A percentile compares a stretch with the other conserved stretches of the same genome.
Conservation (phyloP, 2,797 vertebrate species). For the Babyrousa celebensis region DNA sequence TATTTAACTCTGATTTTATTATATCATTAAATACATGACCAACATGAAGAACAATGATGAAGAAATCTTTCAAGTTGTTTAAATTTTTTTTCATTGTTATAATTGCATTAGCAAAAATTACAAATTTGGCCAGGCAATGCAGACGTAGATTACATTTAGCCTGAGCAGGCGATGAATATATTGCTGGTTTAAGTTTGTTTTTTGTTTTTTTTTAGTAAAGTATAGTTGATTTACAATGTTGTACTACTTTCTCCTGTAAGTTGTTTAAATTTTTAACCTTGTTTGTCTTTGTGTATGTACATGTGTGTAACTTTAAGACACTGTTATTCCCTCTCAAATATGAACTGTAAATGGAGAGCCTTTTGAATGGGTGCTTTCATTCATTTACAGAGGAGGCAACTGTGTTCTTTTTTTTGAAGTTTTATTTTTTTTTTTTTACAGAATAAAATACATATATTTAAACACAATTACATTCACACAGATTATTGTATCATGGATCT, state of each 20-base stretch:
- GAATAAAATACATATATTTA: too few species aligned
- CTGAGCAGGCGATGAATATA: too few species aligned
- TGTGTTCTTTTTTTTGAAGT: not conserved
- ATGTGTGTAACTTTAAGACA: conserved; percentile 9
- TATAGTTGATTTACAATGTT: too few species aligned
- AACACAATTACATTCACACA: too few species aligned
- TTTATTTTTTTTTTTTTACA: too few species aligned
- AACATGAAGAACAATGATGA: conserved; percentile 14
- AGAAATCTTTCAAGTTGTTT: not conserved
- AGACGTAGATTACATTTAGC: too few species aligned
- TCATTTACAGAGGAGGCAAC: not conserved
- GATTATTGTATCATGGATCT: too few species aligned
- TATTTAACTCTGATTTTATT: conserved; percentile 61
- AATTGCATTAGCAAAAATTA: too few species aligned
- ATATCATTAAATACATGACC: conserved; percentile 34
- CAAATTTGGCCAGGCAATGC: too few species aligned
- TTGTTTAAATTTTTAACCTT: conserved; percentile 44
- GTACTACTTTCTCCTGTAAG: not conserved
- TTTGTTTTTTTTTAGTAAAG: too few species aligned
- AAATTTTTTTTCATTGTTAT: too few species aligned
- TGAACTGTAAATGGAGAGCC: not conserved
- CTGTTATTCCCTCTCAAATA: not conserved
- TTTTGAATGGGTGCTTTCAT: conserved; percentile 51
- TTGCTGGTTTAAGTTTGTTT: too few species aligned
- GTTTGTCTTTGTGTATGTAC: not conserved